Evolutionary conservation across 2,113 vertebrate genomes (phyloP).

Genomic region (Herpailurus yagouaroundi): DNA sequence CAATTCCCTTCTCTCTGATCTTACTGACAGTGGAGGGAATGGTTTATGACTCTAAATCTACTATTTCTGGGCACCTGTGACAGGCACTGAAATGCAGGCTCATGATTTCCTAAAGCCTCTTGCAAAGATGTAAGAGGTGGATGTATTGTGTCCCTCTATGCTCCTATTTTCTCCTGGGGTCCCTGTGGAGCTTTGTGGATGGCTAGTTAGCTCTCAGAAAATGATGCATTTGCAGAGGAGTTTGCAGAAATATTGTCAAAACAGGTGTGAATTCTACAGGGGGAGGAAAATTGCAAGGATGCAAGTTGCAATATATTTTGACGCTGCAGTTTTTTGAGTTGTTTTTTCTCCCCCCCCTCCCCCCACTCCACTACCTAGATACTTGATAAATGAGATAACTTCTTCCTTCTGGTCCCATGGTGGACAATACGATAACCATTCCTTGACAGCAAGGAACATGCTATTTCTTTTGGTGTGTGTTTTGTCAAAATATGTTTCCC

Average conservation of each 20-base stretch:
- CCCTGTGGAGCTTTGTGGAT: neutral
- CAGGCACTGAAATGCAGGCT: neutral
- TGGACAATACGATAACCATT: slow-evolving; percentile 36
- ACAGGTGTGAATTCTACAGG: neutral
- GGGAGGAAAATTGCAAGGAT: slow-evolving; percentile 11
- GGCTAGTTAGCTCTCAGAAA: neutral
- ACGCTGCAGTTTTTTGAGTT: slow-evolving; percentile 50
- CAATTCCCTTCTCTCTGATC: neutral
- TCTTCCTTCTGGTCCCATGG: slow-evolving; percentile 27
- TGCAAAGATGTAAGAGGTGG: neutral
- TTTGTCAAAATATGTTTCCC: slow-evolving; percentile 65
- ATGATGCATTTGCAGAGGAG: neutral
- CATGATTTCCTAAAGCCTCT: neutral
- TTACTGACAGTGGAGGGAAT: neutral
- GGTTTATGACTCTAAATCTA: neutral
- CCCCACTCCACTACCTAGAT: neutral
- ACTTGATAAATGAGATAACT: slow-evolving; percentile 57
- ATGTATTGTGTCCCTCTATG: neutral
- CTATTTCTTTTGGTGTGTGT: slow-evolving; percentile 62
- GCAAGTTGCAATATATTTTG: slow-evolving; percentile 46
- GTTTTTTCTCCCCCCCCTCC: neutral
- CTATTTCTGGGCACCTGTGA: neutral
- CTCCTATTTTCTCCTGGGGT: neutral
- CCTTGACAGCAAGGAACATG: slow-evolving; percentile 45
- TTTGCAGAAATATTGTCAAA: neutral